Conservation (phyloP, 1,140 invertebrate genomes). For the Lepidotrigona ventralis region DNA sequence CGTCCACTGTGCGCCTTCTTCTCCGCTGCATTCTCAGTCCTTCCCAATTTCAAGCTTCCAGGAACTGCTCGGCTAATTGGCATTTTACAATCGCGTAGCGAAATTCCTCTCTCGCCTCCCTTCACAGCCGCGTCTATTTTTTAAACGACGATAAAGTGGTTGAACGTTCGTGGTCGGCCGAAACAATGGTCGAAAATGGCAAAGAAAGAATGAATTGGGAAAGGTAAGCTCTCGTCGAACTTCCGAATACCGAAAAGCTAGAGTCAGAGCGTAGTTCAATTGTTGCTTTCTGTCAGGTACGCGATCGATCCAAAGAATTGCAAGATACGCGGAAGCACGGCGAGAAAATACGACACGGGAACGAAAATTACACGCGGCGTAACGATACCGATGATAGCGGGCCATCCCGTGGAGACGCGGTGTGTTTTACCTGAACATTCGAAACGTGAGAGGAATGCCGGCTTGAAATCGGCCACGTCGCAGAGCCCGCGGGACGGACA, state of each 20-base stretch:
- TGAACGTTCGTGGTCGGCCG: too few relatives aligned
- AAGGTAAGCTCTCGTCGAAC: too few relatives aligned
- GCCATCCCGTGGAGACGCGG: constrained; percentile 41
- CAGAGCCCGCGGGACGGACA: constrained; percentile 62
- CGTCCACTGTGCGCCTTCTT: constrained; percentile 42
- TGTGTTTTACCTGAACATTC: constrained; percentile 64
- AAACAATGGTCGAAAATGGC: too few relatives aligned
- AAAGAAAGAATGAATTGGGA: too few relatives aligned
- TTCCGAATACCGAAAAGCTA: too few relatives aligned
- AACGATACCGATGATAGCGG: constrained; percentile 56
- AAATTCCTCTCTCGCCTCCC: neutral
- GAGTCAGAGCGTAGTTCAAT: too few relatives aligned
- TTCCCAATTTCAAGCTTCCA: constrained; percentile 46
- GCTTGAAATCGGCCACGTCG: constrained; percentile 54
- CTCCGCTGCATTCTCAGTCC: constrained; percentile 5
- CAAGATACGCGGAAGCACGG: neutral
- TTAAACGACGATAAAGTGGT: too few relatives aligned
- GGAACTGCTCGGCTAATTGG: constrained; percentile 32
- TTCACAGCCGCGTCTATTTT: too few relatives aligned
- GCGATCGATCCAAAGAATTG: neutral
- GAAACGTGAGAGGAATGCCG: constrained; percentile 64
- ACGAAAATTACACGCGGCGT: constrained; percentile 40
- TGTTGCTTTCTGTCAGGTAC: too few relatives aligned
- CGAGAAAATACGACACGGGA: constrained; percentile 19
- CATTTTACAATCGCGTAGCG: neutral